Evolutionary conservation across 2,797 vertebrate genomes (phyloP), one percentile per base, ranked within the genome.

Genomic region (Coccyzus lansbergi): DNA sequence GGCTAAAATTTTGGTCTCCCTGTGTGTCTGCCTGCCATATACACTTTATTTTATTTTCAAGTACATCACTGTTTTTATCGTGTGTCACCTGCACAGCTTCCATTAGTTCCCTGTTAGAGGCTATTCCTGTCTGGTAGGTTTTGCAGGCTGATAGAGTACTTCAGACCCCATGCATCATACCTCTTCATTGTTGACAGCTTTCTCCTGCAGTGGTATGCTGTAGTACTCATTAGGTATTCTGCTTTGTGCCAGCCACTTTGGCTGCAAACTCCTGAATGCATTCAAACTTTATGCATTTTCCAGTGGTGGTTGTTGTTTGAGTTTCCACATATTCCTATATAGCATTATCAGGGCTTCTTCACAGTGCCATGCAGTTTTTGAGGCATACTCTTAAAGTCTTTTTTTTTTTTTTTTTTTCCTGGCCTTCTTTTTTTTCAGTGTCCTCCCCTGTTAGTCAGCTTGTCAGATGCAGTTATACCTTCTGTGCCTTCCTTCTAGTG

Each of bases 381-480:
- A 3, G 8, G 60, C 22, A 64, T 29, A 20, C 5, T 59, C 0
- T 44, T 28, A 38, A 28, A 2, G 51, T 53, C 2, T 8, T 15
- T 33, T 80, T 38, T 10, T 55, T 22, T 46, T 48, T 48, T 22
- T 48, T 55, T 22, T 46, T 48, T 48, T 22, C 48, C 46, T 48
- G 21, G 10, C 46, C 17, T 46, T 78, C 19, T 81, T 10, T 75
- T 75, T 86, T 78, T 79, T 16, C 42, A 60, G 2, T 71, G 86
- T 56, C 10, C 11, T 58, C 22, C 22, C 11, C 42, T 52, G 2
- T 58, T 59, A 59, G 28, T 48, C 53, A 87, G 5, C 36, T 72
- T 79, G 12, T 83, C 44, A 75, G 58, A 25, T 56, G 28, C 29
- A 78, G 6, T 86, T 82, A 58, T 40, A 72, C 7, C 8, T 48